Evolutionary conservation across 2,888 invertebrate genomes (phyloP), one percentile per base, ranked within the genome.

Genomic region (Plagiodera versicolora): DNA sequence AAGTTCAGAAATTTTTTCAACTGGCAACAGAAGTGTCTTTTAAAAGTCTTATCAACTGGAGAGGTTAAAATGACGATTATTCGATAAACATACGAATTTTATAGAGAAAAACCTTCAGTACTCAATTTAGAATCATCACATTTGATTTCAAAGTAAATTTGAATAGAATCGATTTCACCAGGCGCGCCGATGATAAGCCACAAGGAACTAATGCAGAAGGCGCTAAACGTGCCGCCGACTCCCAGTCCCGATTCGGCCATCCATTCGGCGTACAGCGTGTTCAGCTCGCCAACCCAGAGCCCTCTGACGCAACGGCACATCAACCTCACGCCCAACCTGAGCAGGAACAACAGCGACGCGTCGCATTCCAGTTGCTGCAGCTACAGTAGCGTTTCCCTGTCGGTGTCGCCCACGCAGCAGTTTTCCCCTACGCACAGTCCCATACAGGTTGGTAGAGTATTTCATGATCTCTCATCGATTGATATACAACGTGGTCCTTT

Each of bases 191-290:
- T 77, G 39, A 72, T 78, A 55, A 73, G 75, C 57, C 78, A 78
- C 68, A 80, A 79, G 69, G 79, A 79, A 69, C 73, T 79, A 70
- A 76, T 79, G 75, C 89, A 89, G 68, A 83, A 87, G 49, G 80
- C 82, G 52, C 70, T 80, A 32, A 82, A 84, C 64, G 85, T 90
- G 49, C 89, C 90, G 68, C 89, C 91, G 65, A 91, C 90, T 70
- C 92, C 93, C 61, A 93, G 92, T 74, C 93, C 93, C 0, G 94
- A 94, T 79, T 92, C 92, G 17, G 94, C 94, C 67, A 91, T 94
- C 68, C 94, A 94, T 82, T 93, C 93, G 73, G 92, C 91, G 75
- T 94, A 94, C 74, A 88, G 88, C 71, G 89, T 89, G 11, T 89
- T 89, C 81, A 88, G 89, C 80, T 93, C 93, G 69, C 94, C 94